Evolutionary conservation across 2,113 vertebrate species (phyloP).

Genomic region (Laterallus jamaicensis): DNA sequence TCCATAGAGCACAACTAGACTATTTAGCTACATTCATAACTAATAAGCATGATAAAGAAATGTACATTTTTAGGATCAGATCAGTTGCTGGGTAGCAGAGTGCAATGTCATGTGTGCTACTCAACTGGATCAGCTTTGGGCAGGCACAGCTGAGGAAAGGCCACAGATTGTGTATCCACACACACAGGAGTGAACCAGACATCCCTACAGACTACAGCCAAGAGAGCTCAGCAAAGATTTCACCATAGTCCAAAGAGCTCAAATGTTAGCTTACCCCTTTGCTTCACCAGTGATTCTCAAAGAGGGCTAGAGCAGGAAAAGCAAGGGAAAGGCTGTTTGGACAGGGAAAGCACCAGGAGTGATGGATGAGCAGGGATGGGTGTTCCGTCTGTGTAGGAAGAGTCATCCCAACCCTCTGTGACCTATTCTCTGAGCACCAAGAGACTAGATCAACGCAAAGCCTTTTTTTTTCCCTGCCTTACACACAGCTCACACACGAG

Average conservation of each 20-base stretch:
- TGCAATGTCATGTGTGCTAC: background rate
- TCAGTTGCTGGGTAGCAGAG: background rate
- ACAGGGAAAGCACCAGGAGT: background rate
- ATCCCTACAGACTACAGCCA: accelerated
- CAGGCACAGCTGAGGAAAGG: background rate
- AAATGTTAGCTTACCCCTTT: background rate
- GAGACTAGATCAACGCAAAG: background rate
- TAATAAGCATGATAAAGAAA: background rate
- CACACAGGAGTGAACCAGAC: background rate
- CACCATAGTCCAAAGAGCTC: background rate
- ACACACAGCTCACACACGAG: background rate
- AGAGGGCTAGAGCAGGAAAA: background rate
- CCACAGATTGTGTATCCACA: background rate
- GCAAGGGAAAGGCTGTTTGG: background rate
- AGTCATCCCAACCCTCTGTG: background rate
- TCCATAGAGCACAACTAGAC: background rate
- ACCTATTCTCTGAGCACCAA: background rate
- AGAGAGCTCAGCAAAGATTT: background rate
- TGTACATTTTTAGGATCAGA: background rate
- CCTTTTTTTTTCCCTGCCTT: background rate
- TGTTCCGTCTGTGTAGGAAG: background rate
- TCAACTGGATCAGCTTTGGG: background rate
- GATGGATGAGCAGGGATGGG: background rate
- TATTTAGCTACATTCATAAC: background rate
- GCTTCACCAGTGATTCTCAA: background rate